phyloP scores from a whole-genome alignment of 2,797 vertebrate species.

The Amblyopsis hoosieri region DNA sequence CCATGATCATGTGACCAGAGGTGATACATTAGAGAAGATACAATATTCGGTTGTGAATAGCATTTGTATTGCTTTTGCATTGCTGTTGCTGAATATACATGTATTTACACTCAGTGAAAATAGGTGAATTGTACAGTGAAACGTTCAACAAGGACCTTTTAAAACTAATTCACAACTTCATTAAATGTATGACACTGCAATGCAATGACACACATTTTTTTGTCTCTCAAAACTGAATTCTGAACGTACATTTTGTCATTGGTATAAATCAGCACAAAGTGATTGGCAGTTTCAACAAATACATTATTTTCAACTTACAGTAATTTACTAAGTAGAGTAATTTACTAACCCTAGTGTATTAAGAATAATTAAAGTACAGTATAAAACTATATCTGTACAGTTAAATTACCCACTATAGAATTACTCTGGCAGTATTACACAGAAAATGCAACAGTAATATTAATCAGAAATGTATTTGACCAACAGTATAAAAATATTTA shows the following conservation, averaged over 20 bases:
- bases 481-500: background rate
- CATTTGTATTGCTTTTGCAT: conserved; percentile 18
- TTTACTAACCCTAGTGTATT: too few relatives aligned
- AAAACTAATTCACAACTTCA: conserved; percentile 1
- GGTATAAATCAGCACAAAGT: too few relatives aligned
- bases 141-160: conserved; percentile 9
- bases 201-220: too few relatives aligned
- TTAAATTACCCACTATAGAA: background rate
- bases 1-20: conserved; percentile 56
- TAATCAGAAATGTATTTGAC: background rate
- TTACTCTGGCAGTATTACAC: background rate
- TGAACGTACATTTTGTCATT: too few relatives aligned
- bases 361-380: too few relatives aligned
- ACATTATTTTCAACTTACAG: too few relatives aligned
- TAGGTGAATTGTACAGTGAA: conserved; percentile 35
- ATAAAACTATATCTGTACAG: too few relatives aligned
- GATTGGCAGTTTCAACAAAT: too few relatives aligned
- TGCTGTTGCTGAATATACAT: conserved; percentile 62
- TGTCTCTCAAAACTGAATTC: too few relatives aligned
- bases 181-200: background rate
- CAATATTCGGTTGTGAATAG: conserved; percentile 41
- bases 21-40: conserved; percentile 41
- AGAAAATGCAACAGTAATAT: background rate
- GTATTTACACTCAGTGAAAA: conserved; percentile 50
- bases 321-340: too few relatives aligned